Base-by-base conservation (phyloP, 1,140 invertebrate species). In the Pissodes strobi region DNA sequence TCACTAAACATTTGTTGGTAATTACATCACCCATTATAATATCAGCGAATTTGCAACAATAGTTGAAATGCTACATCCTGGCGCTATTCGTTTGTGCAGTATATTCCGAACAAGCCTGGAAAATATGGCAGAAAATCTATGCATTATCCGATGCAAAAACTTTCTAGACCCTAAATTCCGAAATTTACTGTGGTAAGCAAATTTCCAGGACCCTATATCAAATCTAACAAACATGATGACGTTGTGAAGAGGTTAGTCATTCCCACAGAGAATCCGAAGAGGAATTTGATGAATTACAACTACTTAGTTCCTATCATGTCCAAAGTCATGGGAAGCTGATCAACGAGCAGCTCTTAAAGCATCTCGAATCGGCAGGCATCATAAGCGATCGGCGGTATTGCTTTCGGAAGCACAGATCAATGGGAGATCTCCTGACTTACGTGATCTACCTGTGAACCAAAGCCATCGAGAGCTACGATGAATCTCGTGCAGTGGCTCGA, bases 61-160 rank as follows among this genome's bases (percentile, higher is more conserved):
- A 25, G 79, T 80, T 67, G 78, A 81, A 66, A 76, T 74, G 68
- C 62, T 80, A 18, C 53, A 70, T 60, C 53, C 60, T 76, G 78
- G 18, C 43, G 74, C 30, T 80, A 76, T 52, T 21, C 23, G 19
- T 82, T 82, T 61, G 67, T 74, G 43, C 70, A 78, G 43, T 81
- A 80, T 66, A 80, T 83, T 19, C 77, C 78, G 2, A 74, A 73
- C 30, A 82, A 83, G 74, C 80, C 81, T 0, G 72, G 69, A 38
- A 81, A 80, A 66, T 83, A 80, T 70, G 80, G 78, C 1, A 45
- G 13, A 74, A 74, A 59, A 61, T 73, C 8, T 76, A 57, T 58
- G 64, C 57, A 10, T 27, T 72, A 10, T 62, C 48, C 13, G 65
- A 61, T 45, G 22, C 19, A 10, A 56, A 57, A 25, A 56, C 38